phyloP scores from a whole-genome alignment of 2,113 vertebrate genomes.

The Zosterops japonicus region DNA sequence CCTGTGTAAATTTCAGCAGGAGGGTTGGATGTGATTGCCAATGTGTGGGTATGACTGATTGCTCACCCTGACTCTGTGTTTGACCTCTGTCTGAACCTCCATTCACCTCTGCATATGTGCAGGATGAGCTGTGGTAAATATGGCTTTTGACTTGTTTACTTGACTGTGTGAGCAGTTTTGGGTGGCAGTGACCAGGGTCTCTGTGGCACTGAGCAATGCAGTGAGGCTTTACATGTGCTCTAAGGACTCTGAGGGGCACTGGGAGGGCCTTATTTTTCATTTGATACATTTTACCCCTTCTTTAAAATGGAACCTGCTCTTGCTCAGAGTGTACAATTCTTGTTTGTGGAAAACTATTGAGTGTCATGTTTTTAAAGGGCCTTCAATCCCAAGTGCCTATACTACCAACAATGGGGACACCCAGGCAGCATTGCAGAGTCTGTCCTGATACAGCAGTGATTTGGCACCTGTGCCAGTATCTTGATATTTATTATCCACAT shows the following conservation, averaged over 20 bases:
- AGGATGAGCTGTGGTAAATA: neutral
- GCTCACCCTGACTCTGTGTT: neutral
- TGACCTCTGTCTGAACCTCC: neutral
- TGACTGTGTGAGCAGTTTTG: neutral
- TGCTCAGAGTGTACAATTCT: neutral
- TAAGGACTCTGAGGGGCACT: neutral
- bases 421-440: neutral
- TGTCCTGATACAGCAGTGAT: neutral
- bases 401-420: rapidly evolving
- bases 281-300: neutral
- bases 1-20: neutral
- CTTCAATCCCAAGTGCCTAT: neutral
- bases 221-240: neutral
- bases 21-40: neutral
- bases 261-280: neutral
- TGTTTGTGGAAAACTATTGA: neutral
- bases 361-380: neutral
- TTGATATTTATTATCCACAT: neutral
- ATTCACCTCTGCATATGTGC: neutral
- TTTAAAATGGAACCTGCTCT: neutral
- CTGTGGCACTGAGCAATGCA: neutral
- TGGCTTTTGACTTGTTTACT: neutral
- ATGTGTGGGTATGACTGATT: neutral
- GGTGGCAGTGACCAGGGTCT: neutral
- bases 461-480: neutral